Percentiles rank a stretch among this genome's conserved stretches.
phyloP scores from a whole-genome alignment of 2,113 vertebrate species.

The Heptranchias perlo region DNA sequence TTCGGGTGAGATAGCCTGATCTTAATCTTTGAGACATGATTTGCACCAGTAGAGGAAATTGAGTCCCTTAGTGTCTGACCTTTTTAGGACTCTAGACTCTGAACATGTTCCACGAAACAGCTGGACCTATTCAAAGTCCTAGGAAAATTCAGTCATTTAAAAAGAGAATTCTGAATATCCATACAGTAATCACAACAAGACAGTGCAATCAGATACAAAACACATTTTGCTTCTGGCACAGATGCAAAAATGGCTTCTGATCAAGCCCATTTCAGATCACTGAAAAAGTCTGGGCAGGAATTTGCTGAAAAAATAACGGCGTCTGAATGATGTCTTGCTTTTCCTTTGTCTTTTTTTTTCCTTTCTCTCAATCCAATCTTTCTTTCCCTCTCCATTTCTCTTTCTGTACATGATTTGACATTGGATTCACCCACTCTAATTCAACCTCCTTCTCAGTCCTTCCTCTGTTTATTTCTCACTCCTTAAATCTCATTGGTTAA shows the following conservation, averaged over 20 bases:
- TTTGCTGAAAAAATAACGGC: no score
- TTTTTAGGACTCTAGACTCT: neutral
- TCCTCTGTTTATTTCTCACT: no score
- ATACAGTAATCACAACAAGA: slow-evolving; percentile 15
- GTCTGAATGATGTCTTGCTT: no score
- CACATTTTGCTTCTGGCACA: slow-evolving; percentile 2
- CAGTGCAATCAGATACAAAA: slow-evolving; percentile 13
- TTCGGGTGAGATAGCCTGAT: neutral
- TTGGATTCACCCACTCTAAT: no score
- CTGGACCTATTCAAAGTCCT: slow-evolving; percentile 27
- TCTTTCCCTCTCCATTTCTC: no score
- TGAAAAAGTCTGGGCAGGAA: no score
- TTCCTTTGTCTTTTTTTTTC: no score
- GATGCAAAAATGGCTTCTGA: neutral
- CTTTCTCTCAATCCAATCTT: no score
- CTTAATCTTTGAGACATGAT: neutral
- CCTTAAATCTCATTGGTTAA: no score
- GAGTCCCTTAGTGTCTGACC: neutral
- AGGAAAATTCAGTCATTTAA: neutral
- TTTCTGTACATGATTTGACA: no score
- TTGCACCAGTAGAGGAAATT: neutral
- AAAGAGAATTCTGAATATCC: neutral
- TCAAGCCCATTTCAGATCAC: slow-evolving; percentile 19
- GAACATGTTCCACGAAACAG: neutral
- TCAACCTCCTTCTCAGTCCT: no score